Base-by-base conservation (phyloP, 2,113 vertebrate genomes). In the Ovibos moschatus region DNA sequence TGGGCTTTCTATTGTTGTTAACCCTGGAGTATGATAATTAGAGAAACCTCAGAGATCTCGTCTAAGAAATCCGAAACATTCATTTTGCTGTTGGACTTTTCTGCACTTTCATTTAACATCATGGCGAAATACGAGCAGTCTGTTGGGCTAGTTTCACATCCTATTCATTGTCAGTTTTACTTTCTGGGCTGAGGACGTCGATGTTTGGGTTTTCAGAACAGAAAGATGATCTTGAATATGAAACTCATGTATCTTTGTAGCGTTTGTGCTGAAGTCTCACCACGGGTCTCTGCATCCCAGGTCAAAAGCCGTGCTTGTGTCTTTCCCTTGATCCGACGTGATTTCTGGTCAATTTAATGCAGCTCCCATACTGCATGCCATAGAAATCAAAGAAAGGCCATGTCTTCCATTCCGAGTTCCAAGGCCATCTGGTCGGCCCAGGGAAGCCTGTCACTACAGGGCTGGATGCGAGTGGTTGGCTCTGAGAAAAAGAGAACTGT, bases 201-300 rank as follows among this genome's bases (percentile, higher is more conserved):
- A 27, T 91, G 74, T 97, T 97, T 96, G 96, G 84, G 91, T 97
- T 97, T 98, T 89, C 97, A 36, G 96, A 58, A 43, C 55, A 95
- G 87, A 64, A 86, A 74, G 14, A 40, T 89, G 28, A n/a, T 17
- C 85, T 23, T 74, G 1, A 13, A 12, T 53, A 2, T 47, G 86
- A 97, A 97, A 82, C 89, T 85, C 40, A 12, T 6, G 7, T 50
- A 2, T 17, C 58, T 64, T 23, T 1, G 25, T 6, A 4, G 45
- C n/a, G 5, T 43, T 12, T 13, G 8, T 14, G 3, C 36, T 3
- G 43, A 53, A 1, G 47, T 27, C 76, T 74, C 17, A 2, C 33
- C 27, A 5, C 27, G 3, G 27, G 8, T 30, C 50, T 40, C 47
- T 4, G 78, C 33, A 13, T 7, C 43, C 17, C 0, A 0, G 19